phyloP scores from a whole-genome alignment of 2,797 vertebrate genomes.

The Melanotaenia pygmaea region DNA sequence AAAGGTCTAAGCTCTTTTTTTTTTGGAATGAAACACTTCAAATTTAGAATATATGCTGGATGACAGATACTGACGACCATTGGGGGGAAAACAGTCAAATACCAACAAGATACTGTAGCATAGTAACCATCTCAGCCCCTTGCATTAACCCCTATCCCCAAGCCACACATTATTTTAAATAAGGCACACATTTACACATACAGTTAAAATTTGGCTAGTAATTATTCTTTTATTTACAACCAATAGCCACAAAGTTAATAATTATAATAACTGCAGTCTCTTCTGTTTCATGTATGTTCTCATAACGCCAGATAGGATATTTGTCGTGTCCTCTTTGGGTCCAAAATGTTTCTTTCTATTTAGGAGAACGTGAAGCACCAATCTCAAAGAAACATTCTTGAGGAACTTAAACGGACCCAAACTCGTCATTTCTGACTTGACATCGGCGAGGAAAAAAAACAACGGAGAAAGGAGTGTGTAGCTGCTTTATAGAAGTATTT shows the following conservation, averaged over 20 bases:
- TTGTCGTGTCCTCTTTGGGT: slow-evolving; percentile 58
- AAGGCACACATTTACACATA: slow-evolving; percentile 92
- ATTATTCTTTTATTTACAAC: slow-evolving; percentile 89
- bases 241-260: slow-evolving; percentile 84
- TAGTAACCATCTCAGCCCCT: slow-evolving; percentile 71
- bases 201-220: slow-evolving; percentile 89
- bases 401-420: slow-evolving; percentile 48
- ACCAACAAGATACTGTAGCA: slow-evolving; percentile 76
- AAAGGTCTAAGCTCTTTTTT: slow-evolving; percentile 14
- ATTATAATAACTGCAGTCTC: slow-evolving; percentile 73
- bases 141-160: slow-evolving; percentile 66
- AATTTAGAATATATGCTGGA: slow-evolving; percentile 75
- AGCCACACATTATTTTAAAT: slow-evolving; percentile 88
- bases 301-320: slow-evolving; percentile 39
- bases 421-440: slow-evolving; percentile 35
- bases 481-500: slow-evolving; percentile 63
- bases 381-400: slow-evolving; percentile 59
- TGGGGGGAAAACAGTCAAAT: slow-evolving; percentile 68
- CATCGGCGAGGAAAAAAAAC: slow-evolving; percentile 29
- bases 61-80: slow-evolving; percentile 78
- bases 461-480: slow-evolving; percentile 38
- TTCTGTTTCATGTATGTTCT: slow-evolving; percentile 61
- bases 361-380: slow-evolving; percentile 64
- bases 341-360: slow-evolving; percentile 49
- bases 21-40: slow-evolving; percentile 77